Conservation (phyloP, 2,888 invertebrate species). For the Diachrysia chrysitis region DNA sequence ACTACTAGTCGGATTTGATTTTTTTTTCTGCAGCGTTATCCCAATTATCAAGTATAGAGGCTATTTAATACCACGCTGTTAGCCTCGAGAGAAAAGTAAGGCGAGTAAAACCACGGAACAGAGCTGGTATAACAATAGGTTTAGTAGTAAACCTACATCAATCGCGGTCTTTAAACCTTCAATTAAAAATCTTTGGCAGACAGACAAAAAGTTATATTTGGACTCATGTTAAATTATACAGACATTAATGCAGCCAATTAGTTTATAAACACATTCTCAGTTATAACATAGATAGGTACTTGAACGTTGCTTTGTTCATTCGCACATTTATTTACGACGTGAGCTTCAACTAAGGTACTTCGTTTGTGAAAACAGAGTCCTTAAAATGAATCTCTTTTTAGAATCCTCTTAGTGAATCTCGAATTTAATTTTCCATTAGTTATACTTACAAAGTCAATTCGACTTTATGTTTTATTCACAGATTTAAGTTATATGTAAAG, state of each 20-base stretch:
- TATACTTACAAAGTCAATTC: conserved; percentile 26
- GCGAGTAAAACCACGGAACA: too few species aligned
- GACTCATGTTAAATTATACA: conserved; percentile 1
- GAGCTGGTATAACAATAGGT: not conserved
- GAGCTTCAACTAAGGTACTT: conserved; percentile 9
- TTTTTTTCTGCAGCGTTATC: too few species aligned
- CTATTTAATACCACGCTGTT: too few species aligned
- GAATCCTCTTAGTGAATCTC: conserved; percentile 30
- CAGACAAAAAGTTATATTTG: conserved; percentile 6
- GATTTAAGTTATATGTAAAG: conserved; percentile 16
- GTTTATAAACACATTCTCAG: conserved; percentile 5
- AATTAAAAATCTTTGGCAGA: not conserved
- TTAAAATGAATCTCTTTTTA: conserved; percentile 31
- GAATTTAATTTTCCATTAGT: conserved; percentile 28
- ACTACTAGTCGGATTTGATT: too few species aligned
- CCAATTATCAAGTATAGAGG: too few species aligned
- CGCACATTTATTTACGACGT: conserved; percentile 19
- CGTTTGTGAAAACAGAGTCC: conserved; percentile 23
- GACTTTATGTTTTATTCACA: conserved; percentile 29
- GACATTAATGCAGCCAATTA: conserved; percentile 4
- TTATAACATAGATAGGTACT: not conserved
- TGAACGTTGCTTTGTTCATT: conserved; percentile 22
- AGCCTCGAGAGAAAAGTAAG: too few species aligned
- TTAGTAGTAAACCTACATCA: not conserved
- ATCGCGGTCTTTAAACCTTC: conserved; percentile 4